Evolutionary conservation across 1,140 invertebrate species (phyloP).

Genomic region (Macrobrachium nipponense): DNA sequence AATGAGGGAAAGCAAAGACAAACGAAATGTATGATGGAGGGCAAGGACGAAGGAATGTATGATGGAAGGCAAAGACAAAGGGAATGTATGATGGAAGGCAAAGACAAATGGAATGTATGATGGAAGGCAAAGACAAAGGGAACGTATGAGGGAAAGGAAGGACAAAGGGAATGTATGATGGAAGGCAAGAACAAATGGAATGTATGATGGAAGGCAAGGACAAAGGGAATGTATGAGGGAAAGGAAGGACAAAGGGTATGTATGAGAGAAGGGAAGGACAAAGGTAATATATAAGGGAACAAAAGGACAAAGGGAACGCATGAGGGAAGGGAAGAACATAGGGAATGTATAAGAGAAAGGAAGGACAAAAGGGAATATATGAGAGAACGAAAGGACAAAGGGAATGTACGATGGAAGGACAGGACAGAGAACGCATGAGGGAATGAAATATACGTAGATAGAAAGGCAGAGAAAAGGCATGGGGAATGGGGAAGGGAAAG

Average conservation of each 20-base stretch:
- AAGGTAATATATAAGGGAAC: background rate
- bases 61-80: background rate
- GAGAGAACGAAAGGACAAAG: background rate
- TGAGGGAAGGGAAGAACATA: background rate
- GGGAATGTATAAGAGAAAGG: background rate
- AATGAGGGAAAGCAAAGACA: background rate
- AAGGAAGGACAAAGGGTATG: background rate
- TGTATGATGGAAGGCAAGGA: too few species aligned
- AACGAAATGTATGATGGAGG: background rate
- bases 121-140: too few species aligned
- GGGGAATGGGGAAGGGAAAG: too few species aligned
- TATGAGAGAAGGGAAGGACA: background rate
- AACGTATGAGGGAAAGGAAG: background rate
- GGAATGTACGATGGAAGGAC: background rate
- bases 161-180: background rate
- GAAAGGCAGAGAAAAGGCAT: too few species aligned
- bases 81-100: background rate
- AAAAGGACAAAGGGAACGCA: conserved; percentile 5
- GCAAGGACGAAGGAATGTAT: background rate
- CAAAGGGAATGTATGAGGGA: background rate
- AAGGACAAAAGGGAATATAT: background rate
- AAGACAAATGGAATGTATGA: background rate
- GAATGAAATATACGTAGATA: background rate
- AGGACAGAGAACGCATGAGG: too few species aligned
- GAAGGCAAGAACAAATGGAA: background rate